Conservation (phyloP, 1,140 invertebrate species). For the Centruroides sculpturatus region DNA sequence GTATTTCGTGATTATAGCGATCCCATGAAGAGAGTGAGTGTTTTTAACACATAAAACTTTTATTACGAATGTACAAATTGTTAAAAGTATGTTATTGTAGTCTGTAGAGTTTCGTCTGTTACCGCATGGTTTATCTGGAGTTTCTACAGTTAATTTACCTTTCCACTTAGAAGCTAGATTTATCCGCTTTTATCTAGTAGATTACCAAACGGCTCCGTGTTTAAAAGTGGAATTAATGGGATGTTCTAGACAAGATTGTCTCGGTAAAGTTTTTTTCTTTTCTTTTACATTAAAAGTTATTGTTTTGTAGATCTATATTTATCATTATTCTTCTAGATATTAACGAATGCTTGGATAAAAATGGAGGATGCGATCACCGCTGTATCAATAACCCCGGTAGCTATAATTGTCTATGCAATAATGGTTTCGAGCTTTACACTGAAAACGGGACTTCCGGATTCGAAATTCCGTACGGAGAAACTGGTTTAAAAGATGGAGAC, state of each 20-base stretch:
- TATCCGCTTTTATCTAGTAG: conserved; percentile 69
- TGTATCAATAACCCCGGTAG: conserved; percentile 77
- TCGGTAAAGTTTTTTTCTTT: conserved; percentile 1
- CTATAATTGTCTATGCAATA: conserved; percentile 75
- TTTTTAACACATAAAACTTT: neutral
- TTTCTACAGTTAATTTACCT: conserved; percentile 78
- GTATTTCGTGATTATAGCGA: conserved; percentile 82
- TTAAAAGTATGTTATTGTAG: no score
- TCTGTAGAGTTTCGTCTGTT: conserved; percentile 76
- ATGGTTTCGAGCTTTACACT: conserved; percentile 80
- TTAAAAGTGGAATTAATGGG: conserved; percentile 86
- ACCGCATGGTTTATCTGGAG: conserved; percentile 52
- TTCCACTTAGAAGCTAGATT: conserved; percentile 82
- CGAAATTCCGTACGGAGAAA: conserved; percentile 61
- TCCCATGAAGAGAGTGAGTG: conserved; percentile 46
- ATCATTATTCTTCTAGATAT: conserved; percentile 43
- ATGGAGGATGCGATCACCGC: conserved; percentile 88
- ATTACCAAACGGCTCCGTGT: conserved; percentile 75
- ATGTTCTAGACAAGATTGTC: conserved; percentile 73
- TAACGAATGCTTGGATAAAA: conserved; percentile 78
- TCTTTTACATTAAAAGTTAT: neutral
- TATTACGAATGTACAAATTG: neutral
- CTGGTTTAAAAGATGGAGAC: conserved; percentile 71
- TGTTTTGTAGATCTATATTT: no score
- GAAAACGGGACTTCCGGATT: conserved; percentile 82